Base-by-base conservation (phyloP, 1,140 invertebrate genomes). In the Lepidostoma basale region DNA sequence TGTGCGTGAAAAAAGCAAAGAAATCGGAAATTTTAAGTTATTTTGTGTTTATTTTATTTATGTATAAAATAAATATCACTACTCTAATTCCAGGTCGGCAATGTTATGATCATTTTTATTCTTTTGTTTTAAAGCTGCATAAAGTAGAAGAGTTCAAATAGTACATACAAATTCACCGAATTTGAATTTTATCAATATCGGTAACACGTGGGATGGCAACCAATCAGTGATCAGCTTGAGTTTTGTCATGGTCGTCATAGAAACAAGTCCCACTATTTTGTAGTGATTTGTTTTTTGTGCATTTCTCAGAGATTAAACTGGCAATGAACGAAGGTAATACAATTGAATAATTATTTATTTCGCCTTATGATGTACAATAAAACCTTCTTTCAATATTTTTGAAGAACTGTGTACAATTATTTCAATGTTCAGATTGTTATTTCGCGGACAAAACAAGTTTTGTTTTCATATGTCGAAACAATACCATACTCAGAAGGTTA, bases 211-310 rank as follows among this genome's bases (percentile, higher is more conserved):
- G 64, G 64, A 30, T 40, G 40, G 18, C 44, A 22, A 28, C 64
- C 64, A 67, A 67, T 67, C 64, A 67, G 28, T 16, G 54, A 36
- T 49, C 28, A 45, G 40, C 10, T 33, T 44, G 28, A 45, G 64
- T 67, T 66, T 67, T 67, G 64, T 67, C 54, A 59, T 47, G 54
- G 64, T 67, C 52, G 64, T 67, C 64, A 67, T 67, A 67, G 64
- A 59, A 67, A 67, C 64, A 59, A 60, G 54, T 60, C 9, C 20
- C 28, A 33, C 30, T 44, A 16, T 52, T 64, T 33, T 39, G 28
- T 23, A 47, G 64, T 33, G 54, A 59, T 44, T 60, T 67, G 54
- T 54, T 28, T 60, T 67, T 45, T 14, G 33, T 25, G 44, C 42
- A 39, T 56, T 28, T 66, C 44, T 18, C 52, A 56, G 30, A 44